Conservation (phyloP, 1,140 invertebrate genomes). For the Drosophila hydei region DNA sequence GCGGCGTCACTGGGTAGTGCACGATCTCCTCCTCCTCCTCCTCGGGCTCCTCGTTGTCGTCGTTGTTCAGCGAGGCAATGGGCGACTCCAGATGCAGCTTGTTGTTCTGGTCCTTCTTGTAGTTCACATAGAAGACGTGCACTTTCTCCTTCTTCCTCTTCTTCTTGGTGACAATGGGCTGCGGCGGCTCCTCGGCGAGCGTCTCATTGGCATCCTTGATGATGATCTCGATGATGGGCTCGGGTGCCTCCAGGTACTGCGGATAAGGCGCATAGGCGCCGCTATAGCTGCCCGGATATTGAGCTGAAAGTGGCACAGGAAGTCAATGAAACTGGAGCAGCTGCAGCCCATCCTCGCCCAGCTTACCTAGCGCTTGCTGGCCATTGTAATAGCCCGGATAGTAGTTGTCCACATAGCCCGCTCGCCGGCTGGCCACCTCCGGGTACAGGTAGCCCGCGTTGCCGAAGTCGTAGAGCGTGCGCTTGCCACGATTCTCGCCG, state of each 20-base stretch:
- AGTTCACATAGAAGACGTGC: conserved; percentile 95
- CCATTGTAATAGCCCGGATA: conserved; percentile 75
- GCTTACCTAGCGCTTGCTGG: conserved; percentile 70
- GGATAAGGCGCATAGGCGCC: conserved; percentile 77
- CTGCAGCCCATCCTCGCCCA: not conserved
- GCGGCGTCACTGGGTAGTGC: conserved; percentile 91
- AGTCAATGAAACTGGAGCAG: not conserved
- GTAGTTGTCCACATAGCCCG: conserved; percentile 69
- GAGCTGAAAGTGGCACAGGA: conserved; percentile 47
- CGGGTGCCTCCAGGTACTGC: conserved; percentile 90
- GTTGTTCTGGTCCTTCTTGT: conserved; percentile 90
- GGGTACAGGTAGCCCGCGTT: conserved; percentile 74
- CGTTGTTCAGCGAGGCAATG: conserved; percentile 78
- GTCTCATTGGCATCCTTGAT: conserved; percentile 94
- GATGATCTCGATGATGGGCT: conserved; percentile 95
- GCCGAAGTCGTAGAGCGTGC: conserved; percentile 78
- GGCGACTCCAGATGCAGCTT: conserved; percentile 81
- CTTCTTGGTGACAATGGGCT: conserved; percentile 85
- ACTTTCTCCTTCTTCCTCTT: conserved; percentile 91
- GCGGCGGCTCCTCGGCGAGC: conserved; percentile 87
- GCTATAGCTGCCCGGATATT: conserved; percentile 62
- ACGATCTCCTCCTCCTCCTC: conserved; percentile 89
- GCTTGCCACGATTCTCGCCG: conserved; percentile 76
- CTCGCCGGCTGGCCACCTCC: conserved; percentile 68
- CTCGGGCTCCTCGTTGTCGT: conserved; percentile 83